Conservation (phyloP, 2,113 vertebrate species). For the Formicarius rufipectus region DNA sequence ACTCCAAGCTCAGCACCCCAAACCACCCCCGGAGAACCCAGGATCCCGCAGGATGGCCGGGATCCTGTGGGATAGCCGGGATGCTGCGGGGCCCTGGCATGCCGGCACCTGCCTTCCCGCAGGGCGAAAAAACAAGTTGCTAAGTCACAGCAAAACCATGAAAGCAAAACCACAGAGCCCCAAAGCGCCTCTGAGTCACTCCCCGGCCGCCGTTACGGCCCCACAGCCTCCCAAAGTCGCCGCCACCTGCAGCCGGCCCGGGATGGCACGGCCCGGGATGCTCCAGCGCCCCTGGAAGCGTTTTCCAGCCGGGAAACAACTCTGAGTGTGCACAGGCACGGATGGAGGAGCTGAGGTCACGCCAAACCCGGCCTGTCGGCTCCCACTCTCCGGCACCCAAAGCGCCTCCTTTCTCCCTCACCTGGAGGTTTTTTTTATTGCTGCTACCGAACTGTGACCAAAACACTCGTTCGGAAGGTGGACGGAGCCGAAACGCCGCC, state of each 20-base stretch:
- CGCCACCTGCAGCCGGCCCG: slow-evolving; percentile 68
- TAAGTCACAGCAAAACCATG: slow-evolving; percentile 82
- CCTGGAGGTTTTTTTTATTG: not conserved
- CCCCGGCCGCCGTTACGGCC: slow-evolving; percentile 38
- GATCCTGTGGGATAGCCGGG: not conserved
- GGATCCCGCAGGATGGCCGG: too few species aligned
- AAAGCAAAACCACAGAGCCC: slow-evolving; percentile 83
- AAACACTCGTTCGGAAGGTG: not conserved
- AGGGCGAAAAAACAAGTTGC: slow-evolving; percentile 70
- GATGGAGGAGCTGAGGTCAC: not conserved
- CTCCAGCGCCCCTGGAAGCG: not conserved
- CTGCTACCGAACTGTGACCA: not conserved
- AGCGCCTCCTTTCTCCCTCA: not conserved
- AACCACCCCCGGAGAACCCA: too few species aligned
- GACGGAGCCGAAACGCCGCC: not conserved
- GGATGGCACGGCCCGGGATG: not conserved
- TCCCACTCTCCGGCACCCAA: rapidly evolving
- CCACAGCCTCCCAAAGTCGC: slow-evolving; percentile 66
- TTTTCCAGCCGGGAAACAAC: not conserved
- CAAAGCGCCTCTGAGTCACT: slow-evolving; percentile 78
- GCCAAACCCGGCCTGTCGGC: rapidly evolving
- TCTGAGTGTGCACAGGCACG: rapidly evolving
- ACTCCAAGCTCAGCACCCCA: rapidly evolving
- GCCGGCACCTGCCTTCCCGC: slow-evolving; percentile 75
- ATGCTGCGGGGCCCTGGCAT: not conserved